These are phyloP conservation scores for Labrus mixtus DNA, from an alignment of 2,113 vertebrate species.

Conservation along the genomic window DNA sequence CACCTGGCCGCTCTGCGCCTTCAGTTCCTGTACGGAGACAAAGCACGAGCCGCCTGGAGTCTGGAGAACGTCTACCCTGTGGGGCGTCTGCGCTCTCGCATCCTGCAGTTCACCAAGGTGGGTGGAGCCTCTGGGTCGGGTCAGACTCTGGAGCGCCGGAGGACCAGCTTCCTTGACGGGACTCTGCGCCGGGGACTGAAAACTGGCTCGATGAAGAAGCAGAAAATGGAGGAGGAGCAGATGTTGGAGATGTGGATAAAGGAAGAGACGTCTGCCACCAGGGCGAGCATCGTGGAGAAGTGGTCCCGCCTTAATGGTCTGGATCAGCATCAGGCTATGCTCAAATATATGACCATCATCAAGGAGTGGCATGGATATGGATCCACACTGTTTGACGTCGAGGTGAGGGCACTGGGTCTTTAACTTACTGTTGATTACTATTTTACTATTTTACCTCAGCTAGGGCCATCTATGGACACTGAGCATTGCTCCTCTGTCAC, in stretches of 20 bases:
- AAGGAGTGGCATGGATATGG: constrained; percentile 94
- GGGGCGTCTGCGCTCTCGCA: constrained; percentile 88
- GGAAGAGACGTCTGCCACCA: constrained; percentile 92
- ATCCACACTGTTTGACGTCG: constrained; percentile 93
- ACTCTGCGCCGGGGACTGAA: constrained; percentile 91
- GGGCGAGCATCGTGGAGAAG: constrained; percentile 90
- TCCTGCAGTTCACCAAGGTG: constrained; percentile 89
- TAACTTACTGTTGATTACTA: background rate
- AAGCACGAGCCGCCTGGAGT: constrained; percentile 85
- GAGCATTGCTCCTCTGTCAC: too few relatives aligned
- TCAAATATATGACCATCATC: constrained; percentile 92
- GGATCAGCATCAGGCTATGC: constrained; percentile 93
- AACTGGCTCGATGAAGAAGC: constrained; percentile 92
- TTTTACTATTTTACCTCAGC: background rate
- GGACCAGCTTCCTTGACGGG: constrained; percentile 92
- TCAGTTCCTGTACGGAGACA: constrained; percentile 91
- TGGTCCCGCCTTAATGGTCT: constrained; percentile 89
- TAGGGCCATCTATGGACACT: too few relatives aligned
- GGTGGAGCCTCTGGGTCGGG: constrained; percentile 72
- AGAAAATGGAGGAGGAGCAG: constrained; percentile 93
- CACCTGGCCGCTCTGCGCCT: constrained; percentile 90
- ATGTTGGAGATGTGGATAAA: constrained; percentile 97
- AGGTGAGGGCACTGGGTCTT: constrained; percentile 79
- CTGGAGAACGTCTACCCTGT: constrained; percentile 91
- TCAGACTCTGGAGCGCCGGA: constrained; percentile 89